These are phyloP conservation scores for Colossoma macropomum DNA, from an alignment of 2,113 vertebrate genomes.

Conservation along the genomic window DNA sequence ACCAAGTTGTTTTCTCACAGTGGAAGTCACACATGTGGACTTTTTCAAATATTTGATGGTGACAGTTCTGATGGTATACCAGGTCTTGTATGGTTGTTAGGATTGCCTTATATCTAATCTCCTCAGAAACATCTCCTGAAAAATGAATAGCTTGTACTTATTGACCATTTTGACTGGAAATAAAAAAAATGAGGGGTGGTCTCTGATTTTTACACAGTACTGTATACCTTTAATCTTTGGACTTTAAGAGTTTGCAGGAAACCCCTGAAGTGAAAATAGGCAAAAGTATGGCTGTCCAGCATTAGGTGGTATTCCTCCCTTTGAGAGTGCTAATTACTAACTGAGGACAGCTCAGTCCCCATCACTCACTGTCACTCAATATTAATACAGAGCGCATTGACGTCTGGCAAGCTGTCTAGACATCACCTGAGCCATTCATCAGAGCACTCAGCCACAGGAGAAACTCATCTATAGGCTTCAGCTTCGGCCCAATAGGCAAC, in stretches of 20 bases:
- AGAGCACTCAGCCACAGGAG: conserved; percentile 33
- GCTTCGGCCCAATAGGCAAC: conserved; percentile 39
- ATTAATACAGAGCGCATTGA: conserved; percentile 54
- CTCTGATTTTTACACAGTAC: too few species aligned
- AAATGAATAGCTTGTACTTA: too few species aligned
- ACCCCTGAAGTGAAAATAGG: conserved; percentile 11
- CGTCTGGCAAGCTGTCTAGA: conserved; percentile 55
- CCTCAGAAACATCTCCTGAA: too few species aligned
- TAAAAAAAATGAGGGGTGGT: too few species aligned
- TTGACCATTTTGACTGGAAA: too few species aligned
- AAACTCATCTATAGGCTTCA: conserved; percentile 57
- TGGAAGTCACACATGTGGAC: too few species aligned
- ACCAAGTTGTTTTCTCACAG: too few species aligned
- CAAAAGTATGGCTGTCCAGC: conserved; percentile 30
- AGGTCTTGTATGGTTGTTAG: too few species aligned
- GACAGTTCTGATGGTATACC: too few species aligned
- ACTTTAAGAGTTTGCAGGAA: conserved; percentile 7
- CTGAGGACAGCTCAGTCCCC: conserved; percentile 52
- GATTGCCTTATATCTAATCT: too few species aligned
- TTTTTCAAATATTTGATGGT: too few species aligned
- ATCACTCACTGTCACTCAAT: conserved; percentile 57
- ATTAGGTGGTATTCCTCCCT: conserved; percentile 42
- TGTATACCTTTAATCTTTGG: background rate
- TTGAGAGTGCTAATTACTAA: conserved; percentile 58
- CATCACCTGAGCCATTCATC: conserved; percentile 56